Base-by-base conservation (phyloP, 2,113 vertebrate genomes). In the Gadus chalcogrammus region DNA sequence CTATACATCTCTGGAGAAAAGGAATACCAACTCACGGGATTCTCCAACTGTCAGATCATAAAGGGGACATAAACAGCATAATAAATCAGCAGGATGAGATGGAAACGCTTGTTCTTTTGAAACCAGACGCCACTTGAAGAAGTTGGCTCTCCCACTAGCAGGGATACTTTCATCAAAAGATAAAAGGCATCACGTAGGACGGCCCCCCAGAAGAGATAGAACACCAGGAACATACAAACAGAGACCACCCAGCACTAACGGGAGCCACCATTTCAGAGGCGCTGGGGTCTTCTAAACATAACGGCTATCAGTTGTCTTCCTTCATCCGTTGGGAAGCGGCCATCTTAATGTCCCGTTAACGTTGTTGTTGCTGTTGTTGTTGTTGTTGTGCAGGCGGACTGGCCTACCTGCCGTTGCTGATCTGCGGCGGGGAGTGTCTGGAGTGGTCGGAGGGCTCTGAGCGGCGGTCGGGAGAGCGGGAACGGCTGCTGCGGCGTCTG, bases 371-470 rank as follows among this genome's bases (percentile, higher is more conserved):
- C 13, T 1, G 42, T 9, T 1, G 42, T 9, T 48, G 42, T 48
- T 48, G 42, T 48, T 20, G 20, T 48, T 48, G 42, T 48, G 42
- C 11, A 48, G 42, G 12, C 11, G 42, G 11, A 13, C 12, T 9
- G 75, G 31, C 72, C 91, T 92, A 99, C 97, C 96, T 99, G 93
- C 96, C 94, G 22, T 94, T 97, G 94, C 94, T 97, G 90, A 95
- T 94, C 85, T 97, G 97, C 71, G 94, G 96, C 38, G 96, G 96
- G 74, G 97, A 99, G 88, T 96, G 95, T 86, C 95, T 93, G 86
- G 95, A 96, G 89, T 94, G 96, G 80, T 99, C 97, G 58, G 97
- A 98, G 80, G 95, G 96, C 83, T 98, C 97, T 27, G 97, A 98
- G 78, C 93, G 93, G 78, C 95, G 94, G 90, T 98, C 97, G 74